These are phyloP conservation scores for Macrophya alboannulata DNA, from an alignment of 2,888 invertebrate genomes.

Conservation along the genomic window DNA sequence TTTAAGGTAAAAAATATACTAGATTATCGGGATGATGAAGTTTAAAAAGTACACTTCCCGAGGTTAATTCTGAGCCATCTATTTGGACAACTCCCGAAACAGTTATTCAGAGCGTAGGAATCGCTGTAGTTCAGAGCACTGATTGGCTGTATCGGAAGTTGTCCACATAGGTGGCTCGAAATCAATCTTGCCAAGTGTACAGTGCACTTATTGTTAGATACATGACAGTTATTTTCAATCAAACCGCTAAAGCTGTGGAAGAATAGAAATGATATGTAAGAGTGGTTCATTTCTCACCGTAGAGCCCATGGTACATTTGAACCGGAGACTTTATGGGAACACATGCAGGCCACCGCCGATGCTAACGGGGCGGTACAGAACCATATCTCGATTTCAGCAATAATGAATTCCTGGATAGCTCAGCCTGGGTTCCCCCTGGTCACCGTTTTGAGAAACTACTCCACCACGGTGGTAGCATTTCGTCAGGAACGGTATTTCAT, in stretches of 20 bases:
- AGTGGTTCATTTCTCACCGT: neutral
- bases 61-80: no score
- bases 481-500: slow-evolving; percentile 84
- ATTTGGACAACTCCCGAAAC: no score
- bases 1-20: neutral
- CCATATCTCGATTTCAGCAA: slow-evolving; percentile 81
- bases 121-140: no score
- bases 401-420: slow-evolving; percentile 89
- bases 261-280: neutral
- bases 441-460: slow-evolving; percentile 82
- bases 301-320: slow-evolving; percentile 60
- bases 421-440: slow-evolving; percentile 88
- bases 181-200: no score
- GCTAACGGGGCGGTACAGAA: slow-evolving; percentile 74
- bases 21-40: no score
- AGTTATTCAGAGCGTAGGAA: no score
- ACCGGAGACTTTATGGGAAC: slow-evolving; percentile 84
- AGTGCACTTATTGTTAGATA: neutral
- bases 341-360: slow-evolving; percentile 80
- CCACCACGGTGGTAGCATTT: slow-evolving; percentile 59
- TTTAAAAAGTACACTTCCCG: no score
- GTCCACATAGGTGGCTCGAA: no score
- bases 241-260: neutral
- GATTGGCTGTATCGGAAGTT: no score
- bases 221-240: neutral